These are phyloP conservation scores for Coilia nasus DNA, from an alignment of 2,797 vertebrate species.

Conservation along the genomic window DNA sequence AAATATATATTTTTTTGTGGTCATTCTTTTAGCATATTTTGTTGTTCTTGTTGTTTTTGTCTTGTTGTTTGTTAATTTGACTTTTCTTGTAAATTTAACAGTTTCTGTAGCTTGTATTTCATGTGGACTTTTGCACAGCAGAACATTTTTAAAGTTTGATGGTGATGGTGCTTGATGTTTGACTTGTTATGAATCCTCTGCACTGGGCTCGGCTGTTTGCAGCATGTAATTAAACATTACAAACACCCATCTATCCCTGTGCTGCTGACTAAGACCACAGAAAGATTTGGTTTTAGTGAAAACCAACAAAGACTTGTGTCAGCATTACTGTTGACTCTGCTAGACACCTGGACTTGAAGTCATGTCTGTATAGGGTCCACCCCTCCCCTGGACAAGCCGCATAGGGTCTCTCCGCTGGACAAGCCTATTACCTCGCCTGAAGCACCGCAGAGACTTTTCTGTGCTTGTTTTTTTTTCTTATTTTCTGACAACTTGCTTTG, in stretches of 20 bases:
- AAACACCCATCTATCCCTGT: neutral
- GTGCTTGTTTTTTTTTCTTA: neutral
- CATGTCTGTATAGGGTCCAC: slow-evolving; percentile 25
- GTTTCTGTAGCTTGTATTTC: neutral
- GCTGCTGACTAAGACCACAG: neutral
- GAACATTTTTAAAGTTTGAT: neutral
- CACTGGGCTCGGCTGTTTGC: slow-evolving; percentile 16
- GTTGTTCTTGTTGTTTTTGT: neutral
- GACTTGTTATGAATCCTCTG: slow-evolving; percentile 4
- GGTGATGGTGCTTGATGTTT: neutral
- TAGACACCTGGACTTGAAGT: slow-evolving; percentile 28
- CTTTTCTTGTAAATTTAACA: too few relatives aligned
- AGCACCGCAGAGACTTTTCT: neutral
- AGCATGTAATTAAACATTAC: slow-evolving; percentile 28
- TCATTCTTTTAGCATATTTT: neutral
- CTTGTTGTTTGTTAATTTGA: neutral
- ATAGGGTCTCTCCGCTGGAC: too few relatives aligned
- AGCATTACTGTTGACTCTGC: slow-evolving; percentile 29
- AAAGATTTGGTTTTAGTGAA: slow-evolving; percentile 25
- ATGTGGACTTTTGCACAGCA: neutral
- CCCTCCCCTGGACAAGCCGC: too few relatives aligned
- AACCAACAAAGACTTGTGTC: neutral
- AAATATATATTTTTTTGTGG: too few relatives aligned
- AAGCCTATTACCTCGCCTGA: neutral
- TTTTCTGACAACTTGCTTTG: neutral